These are phyloP conservation scores for Lethocerus indicus DNA, from an alignment of 1,140 invertebrate genomes.

Conservation along the genomic window DNA sequence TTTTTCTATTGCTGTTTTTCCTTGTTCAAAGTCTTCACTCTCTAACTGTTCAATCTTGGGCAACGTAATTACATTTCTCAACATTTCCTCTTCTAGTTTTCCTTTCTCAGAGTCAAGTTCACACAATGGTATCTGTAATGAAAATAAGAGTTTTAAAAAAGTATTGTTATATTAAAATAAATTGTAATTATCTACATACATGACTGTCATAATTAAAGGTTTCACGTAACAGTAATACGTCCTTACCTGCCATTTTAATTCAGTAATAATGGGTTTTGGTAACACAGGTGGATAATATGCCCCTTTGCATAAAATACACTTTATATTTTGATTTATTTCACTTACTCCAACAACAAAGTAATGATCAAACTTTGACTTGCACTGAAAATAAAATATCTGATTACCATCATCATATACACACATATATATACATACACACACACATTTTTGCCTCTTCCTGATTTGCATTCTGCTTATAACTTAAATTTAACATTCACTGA, in stretches of 20 bases:
- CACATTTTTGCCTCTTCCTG: constrained; percentile 40
- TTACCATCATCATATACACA: constrained; percentile 51
- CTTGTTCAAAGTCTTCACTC: constrained; percentile 21
- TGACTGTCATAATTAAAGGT: no score
- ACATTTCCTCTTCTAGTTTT: constrained; percentile 57
- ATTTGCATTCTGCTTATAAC: not conserved
- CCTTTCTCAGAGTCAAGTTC: constrained; percentile 66
- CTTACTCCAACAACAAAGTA: constrained; percentile 63
- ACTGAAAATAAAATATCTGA: constrained; percentile 28
- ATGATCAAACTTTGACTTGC: constrained; percentile 55
- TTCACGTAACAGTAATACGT: not conserved
- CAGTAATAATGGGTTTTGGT: constrained; percentile 62
- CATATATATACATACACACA: constrained; percentile 58
- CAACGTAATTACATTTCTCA: constrained; percentile 29
- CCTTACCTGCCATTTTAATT: constrained; percentile 41
- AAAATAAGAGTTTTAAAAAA: constrained; percentile 15
- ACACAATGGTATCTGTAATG: constrained; percentile 55
- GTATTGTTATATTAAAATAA: no score
- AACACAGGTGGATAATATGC: constrained; percentile 68
- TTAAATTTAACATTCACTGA: not conserved
- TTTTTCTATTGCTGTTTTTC: constrained; percentile 39
- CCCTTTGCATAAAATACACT: constrained; percentile 76
- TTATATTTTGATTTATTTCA: constrained; percentile 55
- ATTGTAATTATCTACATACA: no score
- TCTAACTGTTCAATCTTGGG: constrained; percentile 14